Conservation (phyloP, 2,888 invertebrate species). For the Maniola hyperantus region DNA sequence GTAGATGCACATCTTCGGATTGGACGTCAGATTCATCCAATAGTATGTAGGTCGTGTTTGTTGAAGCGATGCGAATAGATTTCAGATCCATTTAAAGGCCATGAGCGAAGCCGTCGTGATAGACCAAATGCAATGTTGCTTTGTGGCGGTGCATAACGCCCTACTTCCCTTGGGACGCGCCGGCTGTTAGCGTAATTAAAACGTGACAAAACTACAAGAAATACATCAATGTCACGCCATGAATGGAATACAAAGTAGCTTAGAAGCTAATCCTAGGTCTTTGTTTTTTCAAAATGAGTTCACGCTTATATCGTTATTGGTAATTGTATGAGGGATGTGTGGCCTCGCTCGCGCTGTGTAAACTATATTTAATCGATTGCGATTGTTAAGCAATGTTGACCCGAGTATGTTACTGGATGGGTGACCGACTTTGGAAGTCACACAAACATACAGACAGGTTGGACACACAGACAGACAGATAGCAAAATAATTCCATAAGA, state of each 20-base stretch:
- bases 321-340: too few species aligned
- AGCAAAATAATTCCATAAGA: too few species aligned
- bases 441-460: too few species aligned
- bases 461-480: too few species aligned
- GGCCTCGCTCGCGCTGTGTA: too few species aligned
- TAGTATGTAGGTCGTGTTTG: slow-evolving; percentile 19
- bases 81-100: slow-evolving; percentile 30
- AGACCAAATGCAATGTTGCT: slow-evolving; percentile 59
- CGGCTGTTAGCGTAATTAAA: slow-evolving; percentile 81
- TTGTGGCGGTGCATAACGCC: slow-evolving; percentile 65
- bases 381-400: too few species aligned
- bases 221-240: slow-evolving; percentile 56
- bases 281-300: background rate
- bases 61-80: slow-evolving; percentile 16
- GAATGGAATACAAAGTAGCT: slow-evolving; percentile 49
- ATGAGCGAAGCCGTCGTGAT: slow-evolving; percentile 37
- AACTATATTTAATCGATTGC: too few species aligned
- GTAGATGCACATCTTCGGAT: background rate
- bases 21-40: background rate
- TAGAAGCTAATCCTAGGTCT: slow-evolving; percentile 35
- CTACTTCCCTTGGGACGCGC: slow-evolving; percentile 69
- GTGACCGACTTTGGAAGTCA: too few species aligned
- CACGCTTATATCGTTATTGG: background rate
- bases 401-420: too few species aligned
- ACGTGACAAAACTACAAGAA: slow-evolving; percentile 69